phyloP scores from a whole-genome alignment of 2,113 vertebrate species.

The Typhlomys cinereus region DNA sequence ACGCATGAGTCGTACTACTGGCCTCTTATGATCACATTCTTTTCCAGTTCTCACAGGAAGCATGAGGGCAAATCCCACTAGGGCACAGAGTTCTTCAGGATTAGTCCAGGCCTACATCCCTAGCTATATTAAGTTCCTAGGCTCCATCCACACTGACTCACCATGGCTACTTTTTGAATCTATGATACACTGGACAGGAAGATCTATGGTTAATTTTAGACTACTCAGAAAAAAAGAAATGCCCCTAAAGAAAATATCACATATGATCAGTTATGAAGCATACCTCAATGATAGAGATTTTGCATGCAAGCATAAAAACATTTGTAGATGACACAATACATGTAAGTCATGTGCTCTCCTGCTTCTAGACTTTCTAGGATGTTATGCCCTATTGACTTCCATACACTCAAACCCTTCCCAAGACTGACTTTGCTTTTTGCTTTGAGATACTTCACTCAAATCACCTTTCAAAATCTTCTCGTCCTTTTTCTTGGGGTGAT shows the following conservation, averaged over 20 bases:
- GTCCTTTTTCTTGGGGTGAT: not conserved
- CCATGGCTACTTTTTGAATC: not conserved
- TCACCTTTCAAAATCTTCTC: not conserved
- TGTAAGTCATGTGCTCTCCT: not conserved
- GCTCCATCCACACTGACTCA: not conserved
- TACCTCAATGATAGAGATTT: not conserved
- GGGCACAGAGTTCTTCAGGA: not conserved
- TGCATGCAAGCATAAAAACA: not conserved
- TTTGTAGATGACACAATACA: not conserved
- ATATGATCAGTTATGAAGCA: not conserved
- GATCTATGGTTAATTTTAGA: not conserved
- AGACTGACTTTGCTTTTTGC: not conserved
- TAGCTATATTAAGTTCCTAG: not conserved
- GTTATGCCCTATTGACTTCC: rapidly evolving
- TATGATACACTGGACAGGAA: not conserved
- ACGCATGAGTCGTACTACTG: not conserved
- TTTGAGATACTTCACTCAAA: not conserved
- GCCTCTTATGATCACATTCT: not conserved
- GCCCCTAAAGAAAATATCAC: not conserved
- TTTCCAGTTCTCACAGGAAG: not conserved
- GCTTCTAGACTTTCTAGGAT: not conserved
- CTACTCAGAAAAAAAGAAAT: not conserved
- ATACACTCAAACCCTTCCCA: rapidly evolving
- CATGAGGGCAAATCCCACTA: not conserved
- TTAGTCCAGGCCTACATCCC: rapidly evolving